Evolutionary conservation across 1,140 invertebrate genomes (phyloP), one percentile per base, ranked within the genome.

Genomic region (Tyrophagus putrescentiae): DNA sequence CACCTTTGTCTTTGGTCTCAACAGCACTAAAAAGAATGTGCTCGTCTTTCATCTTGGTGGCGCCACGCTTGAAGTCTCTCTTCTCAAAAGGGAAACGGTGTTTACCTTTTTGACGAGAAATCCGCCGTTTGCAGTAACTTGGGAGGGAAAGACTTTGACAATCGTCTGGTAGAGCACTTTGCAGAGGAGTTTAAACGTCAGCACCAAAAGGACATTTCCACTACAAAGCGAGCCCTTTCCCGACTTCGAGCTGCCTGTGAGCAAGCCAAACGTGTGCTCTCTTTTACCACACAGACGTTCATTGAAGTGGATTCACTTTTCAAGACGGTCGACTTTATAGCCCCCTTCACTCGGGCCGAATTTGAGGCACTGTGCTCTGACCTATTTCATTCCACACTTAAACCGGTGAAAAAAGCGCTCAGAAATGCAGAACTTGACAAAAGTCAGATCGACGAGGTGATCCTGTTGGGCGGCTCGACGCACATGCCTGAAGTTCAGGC

Each of bases 11-110:
- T n/a, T 63, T 7, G 18, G 54, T 13, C 6, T 53, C 42, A 28
- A 64, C 64, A 72, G 82, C 61, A 78, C 27, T 39, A 31, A n/a
- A 48, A 44, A 57, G 11, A 64, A 34, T 4, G 33, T 62, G 2
- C 3, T 60, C n/a, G 33, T 67, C 16, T 68, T 57, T 54, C 65
- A 67, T 59, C 61, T 67, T 13, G 36, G 36, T 21, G 36, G 13
- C 13, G 36, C 13, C 13, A 39, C 13, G 13, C 21, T 39, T 39
- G 21, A 39, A 13, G 21, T 39, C 21, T 39, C 36, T 13, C 13
- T 39, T 39, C 13, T 39, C 21, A n/a, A n/a, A n/a, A n/a, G n/a
- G 36, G 36, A 13, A 21, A 13, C 21, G 7, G 68, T 28, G 65
- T 25, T n/a, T 9, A 62, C 16, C 61, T 68, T 58, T 62, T 67